Evolutionary conservation across 2,888 invertebrate species (phyloP).

Genomic region (Drosophila quinaria): DNA sequence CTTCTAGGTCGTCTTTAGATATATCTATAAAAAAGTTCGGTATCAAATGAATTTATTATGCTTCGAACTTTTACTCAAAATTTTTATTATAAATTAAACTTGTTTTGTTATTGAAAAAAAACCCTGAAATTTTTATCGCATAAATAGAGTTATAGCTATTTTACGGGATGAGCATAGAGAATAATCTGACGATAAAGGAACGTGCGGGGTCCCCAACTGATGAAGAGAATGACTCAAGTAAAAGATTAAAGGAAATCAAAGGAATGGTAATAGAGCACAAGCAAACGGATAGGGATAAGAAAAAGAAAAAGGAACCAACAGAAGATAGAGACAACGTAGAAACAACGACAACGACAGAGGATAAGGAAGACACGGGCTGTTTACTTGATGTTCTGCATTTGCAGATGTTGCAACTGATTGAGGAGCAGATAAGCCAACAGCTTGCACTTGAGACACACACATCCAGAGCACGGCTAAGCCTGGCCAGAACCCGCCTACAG

Average conservation of each 20-base stretch:
- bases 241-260: neutral
- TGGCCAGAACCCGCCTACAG: slow-evolving; percentile 55
- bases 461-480: slow-evolving; percentile 30
- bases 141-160: neutral
- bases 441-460: slow-evolving; percentile 27
- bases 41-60: neutral
- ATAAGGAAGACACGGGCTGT: slow-evolving; percentile 3
- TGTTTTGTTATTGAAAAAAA: slow-evolving; percentile 8
- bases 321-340: neutral
- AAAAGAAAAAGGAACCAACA: neutral
- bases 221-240: neutral
- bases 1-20: neutral
- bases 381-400: slow-evolving; percentile 50
- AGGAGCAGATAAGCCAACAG: slow-evolving; percentile 36
- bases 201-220: neutral
- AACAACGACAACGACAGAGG: neutral
- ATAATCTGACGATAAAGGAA: neutral
- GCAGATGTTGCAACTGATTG: slow-evolving; percentile 46
- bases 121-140: neutral
- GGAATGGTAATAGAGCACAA: slow-evolving; percentile 1
- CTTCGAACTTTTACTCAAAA: slow-evolving; percentile 38
- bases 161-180: slow-evolving; percentile 19
- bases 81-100: slow-evolving; percentile 9
- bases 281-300: neutral
- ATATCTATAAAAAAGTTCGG: neutral